Percentiles rank a stretch among this genome's conserved stretches.
phyloP scores from a whole-genome alignment of 2,888 invertebrate species.

The Steinernema hermaphroditum region DNA sequence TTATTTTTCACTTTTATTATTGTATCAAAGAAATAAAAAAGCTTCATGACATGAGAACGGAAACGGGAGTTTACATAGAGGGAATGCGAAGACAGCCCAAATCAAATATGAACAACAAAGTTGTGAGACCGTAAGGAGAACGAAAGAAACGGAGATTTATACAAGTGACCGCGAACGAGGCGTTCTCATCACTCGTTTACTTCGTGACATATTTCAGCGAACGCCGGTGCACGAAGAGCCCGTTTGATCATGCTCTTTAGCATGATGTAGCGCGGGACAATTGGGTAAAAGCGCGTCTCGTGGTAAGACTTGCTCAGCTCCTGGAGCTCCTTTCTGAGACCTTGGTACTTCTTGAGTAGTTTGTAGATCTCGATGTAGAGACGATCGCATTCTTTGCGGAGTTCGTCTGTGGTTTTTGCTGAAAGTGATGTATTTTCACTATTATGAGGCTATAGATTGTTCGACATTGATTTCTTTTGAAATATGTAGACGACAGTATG shows the following conservation, averaged over 20 bases:
- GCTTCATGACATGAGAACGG: neutral
- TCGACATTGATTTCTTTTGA: conserved; percentile 28
- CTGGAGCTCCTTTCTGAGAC: conserved; percentile 77
- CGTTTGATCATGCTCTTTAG: conserved; percentile 96
- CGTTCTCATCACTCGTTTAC: conserved; percentile 71
- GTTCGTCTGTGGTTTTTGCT: conserved; percentile 90
- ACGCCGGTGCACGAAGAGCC: conserved; percentile 91
- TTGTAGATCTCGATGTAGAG: conserved; percentile 90
- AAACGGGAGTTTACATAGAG: neutral
- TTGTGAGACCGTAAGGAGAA: neutral
- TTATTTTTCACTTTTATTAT: neutral
- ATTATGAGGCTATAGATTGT: too few species aligned
- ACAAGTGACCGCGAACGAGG: neutral
- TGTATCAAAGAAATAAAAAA: neutral
- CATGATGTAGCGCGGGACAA: conserved; percentile 79
- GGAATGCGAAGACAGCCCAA: neutral
- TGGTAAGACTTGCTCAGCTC: conserved; percentile 57
- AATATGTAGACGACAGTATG: neutral
- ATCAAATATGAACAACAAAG: conserved; percentile 13
- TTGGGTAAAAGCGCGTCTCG: conserved; percentile 58
- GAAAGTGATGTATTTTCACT: too few species aligned
- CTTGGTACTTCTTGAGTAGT: conserved; percentile 86
- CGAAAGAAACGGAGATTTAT: neutral
- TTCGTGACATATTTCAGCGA: conserved; percentile 94
- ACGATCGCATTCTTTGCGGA: conserved; percentile 88